A percentile compares a stretch with the other conserved stretches of the same genome.
Conservation (phyloP, 2,888 invertebrate genomes). For the Lasius fuliginosus region DNA sequence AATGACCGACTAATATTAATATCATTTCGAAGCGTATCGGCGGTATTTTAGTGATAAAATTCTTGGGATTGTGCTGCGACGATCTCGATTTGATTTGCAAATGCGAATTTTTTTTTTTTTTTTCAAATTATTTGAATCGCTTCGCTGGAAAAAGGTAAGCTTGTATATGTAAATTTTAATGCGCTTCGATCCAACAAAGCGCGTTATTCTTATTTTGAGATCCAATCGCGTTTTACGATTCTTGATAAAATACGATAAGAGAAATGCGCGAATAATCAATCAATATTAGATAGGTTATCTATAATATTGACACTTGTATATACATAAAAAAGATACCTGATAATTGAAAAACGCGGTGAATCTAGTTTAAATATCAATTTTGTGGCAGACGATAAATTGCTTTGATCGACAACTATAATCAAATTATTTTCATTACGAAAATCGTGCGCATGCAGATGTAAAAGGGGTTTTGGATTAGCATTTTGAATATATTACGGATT, state of each 20-base stretch:
- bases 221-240: not conserved
- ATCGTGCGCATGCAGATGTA: too few species aligned
- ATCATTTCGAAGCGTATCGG: not conserved
- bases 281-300: not conserved
- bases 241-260: not conserved
- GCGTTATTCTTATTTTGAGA: not conserved
- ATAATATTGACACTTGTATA: not conserved
- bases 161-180: constrained; percentile 19
- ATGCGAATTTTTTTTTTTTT: not conserved
- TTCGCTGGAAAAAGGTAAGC: not conserved
- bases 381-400: not conserved
- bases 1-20: not conserved
- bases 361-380: not conserved
- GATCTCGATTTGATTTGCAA: not conserved
- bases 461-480: not conserved
- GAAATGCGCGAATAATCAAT: not conserved
- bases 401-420: not conserved
- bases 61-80: not conserved
- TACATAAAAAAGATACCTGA: not conserved
- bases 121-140: not conserved
- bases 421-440: not conserved
- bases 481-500: not conserved
- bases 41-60: not conserved
- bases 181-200: not conserved
- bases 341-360: not conserved